These are phyloP conservation scores for Polyodon spathula DNA, from an alignment of 2,113 vertebrate species.

Conservation along the genomic window DNA sequence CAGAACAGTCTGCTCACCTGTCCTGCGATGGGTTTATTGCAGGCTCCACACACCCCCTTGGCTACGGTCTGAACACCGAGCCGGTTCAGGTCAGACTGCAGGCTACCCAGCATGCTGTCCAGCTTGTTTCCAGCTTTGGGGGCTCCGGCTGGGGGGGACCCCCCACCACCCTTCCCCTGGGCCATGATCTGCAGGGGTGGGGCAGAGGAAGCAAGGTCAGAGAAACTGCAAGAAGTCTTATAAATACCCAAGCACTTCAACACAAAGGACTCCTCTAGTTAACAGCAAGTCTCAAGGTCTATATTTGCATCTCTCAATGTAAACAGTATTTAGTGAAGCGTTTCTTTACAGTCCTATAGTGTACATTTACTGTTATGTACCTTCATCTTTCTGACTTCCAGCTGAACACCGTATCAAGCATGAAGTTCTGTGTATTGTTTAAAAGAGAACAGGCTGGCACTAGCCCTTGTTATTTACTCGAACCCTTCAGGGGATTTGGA, in stretches of 20 bases:
- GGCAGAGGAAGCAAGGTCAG: not conserved
- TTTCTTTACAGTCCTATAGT: too few species aligned
- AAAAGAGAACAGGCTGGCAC: too few species aligned
- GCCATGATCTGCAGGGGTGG: slow-evolving; percentile 75
- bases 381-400: too few species aligned
- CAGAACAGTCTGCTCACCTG: slow-evolving; percentile 65
- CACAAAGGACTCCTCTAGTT: too few species aligned
- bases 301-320: too few species aligned
- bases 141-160: slow-evolving; percentile 57
- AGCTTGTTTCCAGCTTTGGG: slow-evolving; percentile 88
- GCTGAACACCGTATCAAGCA: too few species aligned
- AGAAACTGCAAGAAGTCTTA: slow-evolving; percentile 1
- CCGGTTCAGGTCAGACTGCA: slow-evolving; percentile 94
- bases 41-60: slow-evolving; percentile 94
- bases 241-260: slow-evolving; percentile 1
- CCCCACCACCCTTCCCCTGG: slow-evolving; percentile 69
- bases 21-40: slow-evolving; percentile 93
- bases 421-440: too few species aligned
- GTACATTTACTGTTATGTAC: too few species aligned
- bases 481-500: too few species aligned
- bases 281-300: too few species aligned
- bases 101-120: slow-evolving; percentile 94
- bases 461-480: too few species aligned
- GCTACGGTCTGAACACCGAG: slow-evolving; percentile 90
- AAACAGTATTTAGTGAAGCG: too few species aligned